phyloP scores from a whole-genome alignment of 2,888 invertebrate genomes.

The Salticus scenicus region DNA sequence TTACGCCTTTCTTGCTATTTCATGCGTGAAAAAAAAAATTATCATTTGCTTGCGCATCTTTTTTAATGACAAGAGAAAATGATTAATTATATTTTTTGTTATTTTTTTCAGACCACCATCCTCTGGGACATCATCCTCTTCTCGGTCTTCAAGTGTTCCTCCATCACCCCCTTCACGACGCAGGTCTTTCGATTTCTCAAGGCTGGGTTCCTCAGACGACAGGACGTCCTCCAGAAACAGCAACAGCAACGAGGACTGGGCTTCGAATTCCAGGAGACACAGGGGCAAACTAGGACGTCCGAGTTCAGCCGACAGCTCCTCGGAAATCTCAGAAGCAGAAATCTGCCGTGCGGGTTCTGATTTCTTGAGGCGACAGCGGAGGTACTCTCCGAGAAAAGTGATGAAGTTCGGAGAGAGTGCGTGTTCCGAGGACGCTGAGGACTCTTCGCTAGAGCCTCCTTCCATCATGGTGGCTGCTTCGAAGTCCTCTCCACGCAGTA shows the following conservation, averaged over 20 bases:
- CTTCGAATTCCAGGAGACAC: constrained; percentile 3
- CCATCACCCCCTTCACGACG: constrained; percentile 64
- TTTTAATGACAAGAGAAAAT: too few relatives aligned
- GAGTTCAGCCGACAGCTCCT: constrained; percentile 59
- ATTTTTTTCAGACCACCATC: constrained; percentile 39
- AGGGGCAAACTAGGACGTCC: constrained; percentile 47
- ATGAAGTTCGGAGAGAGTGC: constrained; percentile 46
- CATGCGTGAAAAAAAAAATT: too few relatives aligned
- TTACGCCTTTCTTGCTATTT: too few relatives aligned
- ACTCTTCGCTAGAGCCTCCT: constrained; percentile 49
- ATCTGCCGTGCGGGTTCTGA: constrained; percentile 23
- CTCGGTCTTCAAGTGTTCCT: constrained; percentile 63
- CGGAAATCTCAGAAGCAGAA: constrained; percentile 64
- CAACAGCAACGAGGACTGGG: constrained; percentile 32
- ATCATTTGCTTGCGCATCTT: too few relatives aligned
- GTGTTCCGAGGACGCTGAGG: constrained; percentile 55
- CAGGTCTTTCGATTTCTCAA: constrained; percentile 52
- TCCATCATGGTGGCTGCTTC: not conserved
- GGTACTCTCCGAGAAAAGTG: constrained; percentile 58
- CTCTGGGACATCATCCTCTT: constrained; percentile 60
- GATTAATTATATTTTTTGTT: not conserved
- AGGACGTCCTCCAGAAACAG: constrained; percentile 36
- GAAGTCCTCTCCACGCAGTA: constrained; percentile 18
- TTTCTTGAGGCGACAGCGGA: constrained; percentile 26
- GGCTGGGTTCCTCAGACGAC: constrained; percentile 8